Percentiles rank a stretch among this genome's conserved stretches.
Evolutionary conservation across 1,140 invertebrate genomes (phyloP).

Genomic region (Proales similis): DNA sequence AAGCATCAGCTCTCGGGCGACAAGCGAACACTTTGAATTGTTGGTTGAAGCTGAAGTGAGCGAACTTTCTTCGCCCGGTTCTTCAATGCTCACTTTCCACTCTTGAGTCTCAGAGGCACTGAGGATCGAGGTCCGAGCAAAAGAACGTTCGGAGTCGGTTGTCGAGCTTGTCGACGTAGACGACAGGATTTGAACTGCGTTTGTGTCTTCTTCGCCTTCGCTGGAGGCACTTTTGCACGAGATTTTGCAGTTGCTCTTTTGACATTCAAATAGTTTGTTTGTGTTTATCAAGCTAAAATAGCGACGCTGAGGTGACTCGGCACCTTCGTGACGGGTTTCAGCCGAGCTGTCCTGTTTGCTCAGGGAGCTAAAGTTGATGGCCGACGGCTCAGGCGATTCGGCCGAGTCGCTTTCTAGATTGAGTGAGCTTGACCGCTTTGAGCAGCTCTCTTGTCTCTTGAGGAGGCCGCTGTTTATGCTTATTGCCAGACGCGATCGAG

Average conservation of each 20-base stretch:
- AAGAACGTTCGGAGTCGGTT: not conserved
- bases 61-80: no score
- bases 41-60: no score
- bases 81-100: no score
- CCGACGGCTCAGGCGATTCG: not conserved
- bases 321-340: not conserved
- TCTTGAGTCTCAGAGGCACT: no score
- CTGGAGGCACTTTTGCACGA: not conserved
- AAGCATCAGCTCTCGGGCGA: no score
- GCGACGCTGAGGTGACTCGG: not conserved
- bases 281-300: slow-evolving; percentile 35
- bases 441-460: no score
- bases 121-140: no score
- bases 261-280: slow-evolving; percentile 12
- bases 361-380: not conserved
- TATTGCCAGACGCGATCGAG: not conserved
- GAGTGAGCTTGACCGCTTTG: no score
- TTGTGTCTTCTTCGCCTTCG: not conserved
- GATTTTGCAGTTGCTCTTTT: not conserved
- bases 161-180: not conserved
- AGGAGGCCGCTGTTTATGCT: not conserved
- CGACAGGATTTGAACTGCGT: not conserved
- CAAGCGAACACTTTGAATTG: no score
- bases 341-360: not conserved
- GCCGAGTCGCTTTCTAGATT: not conserved